These are phyloP conservation scores for Ichneumoninae sp. DNA, from an alignment of 2,888 invertebrate genomes.

Conservation along the genomic window DNA sequence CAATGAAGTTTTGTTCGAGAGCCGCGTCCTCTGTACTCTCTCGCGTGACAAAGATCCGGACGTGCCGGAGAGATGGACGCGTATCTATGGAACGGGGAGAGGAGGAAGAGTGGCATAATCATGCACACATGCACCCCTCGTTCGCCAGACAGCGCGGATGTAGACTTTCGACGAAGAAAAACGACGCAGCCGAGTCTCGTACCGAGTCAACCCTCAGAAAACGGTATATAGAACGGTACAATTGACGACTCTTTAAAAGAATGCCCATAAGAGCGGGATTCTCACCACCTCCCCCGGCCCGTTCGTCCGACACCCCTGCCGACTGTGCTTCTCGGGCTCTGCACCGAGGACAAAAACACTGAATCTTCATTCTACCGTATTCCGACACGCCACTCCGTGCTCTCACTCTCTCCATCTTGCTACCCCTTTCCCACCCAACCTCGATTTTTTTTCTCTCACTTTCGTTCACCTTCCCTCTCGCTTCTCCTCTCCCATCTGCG, in stretches of 20 bases:
- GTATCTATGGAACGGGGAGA: conserved; percentile 37
- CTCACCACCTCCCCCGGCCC: conserved; percentile 51
- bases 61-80: conserved; percentile 43
- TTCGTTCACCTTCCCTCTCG: conserved; percentile 4
- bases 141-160: conserved; percentile 12
- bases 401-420: conserved; percentile 38
- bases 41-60: conserved; percentile 57
- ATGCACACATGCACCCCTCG: conserved; percentile 19
- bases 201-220: conserved; percentile 78
- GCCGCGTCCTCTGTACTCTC: conserved; percentile 65
- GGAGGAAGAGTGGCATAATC: conserved; percentile 38
- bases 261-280: conserved; percentile 78
- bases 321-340: conserved; percentile 61
- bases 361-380: conserved; percentile 83
- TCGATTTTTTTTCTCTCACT: conserved; percentile 37
- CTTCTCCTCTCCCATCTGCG: conserved; percentile 56
- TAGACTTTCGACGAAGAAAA: conserved; percentile 29
- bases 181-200: conserved; percentile 30
- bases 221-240: conserved; percentile 80
- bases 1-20: conserved; percentile 76
- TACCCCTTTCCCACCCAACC: conserved; percentile 13
- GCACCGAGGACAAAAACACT: conserved; percentile 82
- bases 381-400: conserved; percentile 74
- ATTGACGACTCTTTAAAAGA: conserved; percentile 83
- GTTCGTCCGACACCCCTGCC: conserved; percentile 42